Percentiles rank a stretch among this genome's conserved stretches.
phyloP scores from a whole-genome alignment of 1,140 invertebrate genomes.

The Ectropis grisescens region DNA sequence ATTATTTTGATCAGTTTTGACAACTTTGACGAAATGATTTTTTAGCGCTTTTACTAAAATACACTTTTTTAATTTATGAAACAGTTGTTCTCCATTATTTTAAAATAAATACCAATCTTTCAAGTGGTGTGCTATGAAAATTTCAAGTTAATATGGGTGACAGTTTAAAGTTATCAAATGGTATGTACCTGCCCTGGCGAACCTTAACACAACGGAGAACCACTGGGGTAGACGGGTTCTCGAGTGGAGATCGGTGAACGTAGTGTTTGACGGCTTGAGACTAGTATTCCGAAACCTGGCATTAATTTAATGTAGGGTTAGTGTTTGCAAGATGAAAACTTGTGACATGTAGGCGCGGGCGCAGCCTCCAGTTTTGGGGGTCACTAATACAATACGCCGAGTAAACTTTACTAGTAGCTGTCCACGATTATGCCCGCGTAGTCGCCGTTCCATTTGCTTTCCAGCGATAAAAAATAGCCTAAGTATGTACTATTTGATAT shows the following conservation, averaged over 20 bases:
- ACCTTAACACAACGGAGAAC: no score
- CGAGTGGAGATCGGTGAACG: no score
- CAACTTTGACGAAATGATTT: conserved; percentile 59
- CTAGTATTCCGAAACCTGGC: not conserved
- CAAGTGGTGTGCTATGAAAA: conserved; percentile 44
- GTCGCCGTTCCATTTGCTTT: no score
- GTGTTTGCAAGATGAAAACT: not conserved
- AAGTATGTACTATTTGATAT: no score
- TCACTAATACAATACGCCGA: no score
- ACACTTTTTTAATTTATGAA: conserved; percentile 47
- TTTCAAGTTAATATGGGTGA: conserved; percentile 55
- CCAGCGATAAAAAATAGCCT: no score
- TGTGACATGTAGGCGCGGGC: not conserved
- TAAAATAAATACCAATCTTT: conserved; percentile 32
- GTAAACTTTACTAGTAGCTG: no score
- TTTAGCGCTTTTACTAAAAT: conserved; percentile 44
- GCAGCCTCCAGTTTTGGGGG: no score
- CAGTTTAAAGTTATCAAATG: conserved; percentile 42
- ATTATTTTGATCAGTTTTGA: conserved; percentile 40
- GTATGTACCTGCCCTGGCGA: conserved; percentile 12
- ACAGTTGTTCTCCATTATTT: conserved; percentile 26
- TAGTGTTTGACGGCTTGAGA: no score
- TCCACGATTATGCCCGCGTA: no score
- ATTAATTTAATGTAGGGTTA: not conserved
- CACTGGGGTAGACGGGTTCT: no score